Conservation (phyloP, 2,113 vertebrate species). For the Chlorodrepanis virens region DNA sequence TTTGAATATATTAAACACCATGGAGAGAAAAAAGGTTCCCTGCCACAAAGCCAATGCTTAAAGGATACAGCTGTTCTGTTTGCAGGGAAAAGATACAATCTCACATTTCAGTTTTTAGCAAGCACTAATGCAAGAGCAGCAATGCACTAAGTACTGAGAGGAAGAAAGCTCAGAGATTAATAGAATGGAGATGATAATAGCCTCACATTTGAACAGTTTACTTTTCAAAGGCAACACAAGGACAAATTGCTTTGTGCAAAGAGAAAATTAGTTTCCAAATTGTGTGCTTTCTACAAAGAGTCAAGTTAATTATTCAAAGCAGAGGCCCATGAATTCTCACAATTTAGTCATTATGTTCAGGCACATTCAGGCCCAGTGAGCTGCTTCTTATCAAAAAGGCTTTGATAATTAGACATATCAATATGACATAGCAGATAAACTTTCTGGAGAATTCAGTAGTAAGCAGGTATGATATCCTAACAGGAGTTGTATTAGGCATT, state of each 20-base stretch:
- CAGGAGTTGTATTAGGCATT: slow-evolving; percentile 85
- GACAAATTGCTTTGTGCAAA: slow-evolving; percentile 76
- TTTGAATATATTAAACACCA: background rate
- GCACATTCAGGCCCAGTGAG: slow-evolving; percentile 77
- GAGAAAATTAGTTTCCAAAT: slow-evolving; percentile 78
- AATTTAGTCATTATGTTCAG: slow-evolving; percentile 81
- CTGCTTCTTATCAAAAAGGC: slow-evolving; percentile 84
- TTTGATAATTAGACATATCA: slow-evolving; percentile 88
- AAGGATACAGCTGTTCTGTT: background rate
- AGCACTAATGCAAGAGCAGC: background rate
- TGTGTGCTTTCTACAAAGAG: slow-evolving; percentile 74
- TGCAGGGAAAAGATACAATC: background rate
- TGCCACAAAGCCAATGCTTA: background rate
- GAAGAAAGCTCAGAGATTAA: slow-evolving; percentile 1
- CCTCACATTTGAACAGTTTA: slow-evolving; percentile 64
- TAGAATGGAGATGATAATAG: slow-evolving; percentile 45
- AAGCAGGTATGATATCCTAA: slow-evolving; percentile 93
- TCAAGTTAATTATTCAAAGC: slow-evolving; percentile 86
- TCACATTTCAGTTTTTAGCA: background rate
- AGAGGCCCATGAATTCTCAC: slow-evolving; percentile 78
- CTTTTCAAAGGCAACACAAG: slow-evolving; percentile 84
- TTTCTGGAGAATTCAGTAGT: slow-evolving; percentile 84
- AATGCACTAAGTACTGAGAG: background rate
- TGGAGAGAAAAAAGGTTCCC: background rate
- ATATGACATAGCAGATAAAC: slow-evolving; percentile 72